Percentiles rank a stretch among this genome's conserved stretches.
These are phyloP conservation scores for Priocnemis perturbator DNA, from an alignment of 2,888 invertebrate species.

Conservation along the genomic window DNA sequence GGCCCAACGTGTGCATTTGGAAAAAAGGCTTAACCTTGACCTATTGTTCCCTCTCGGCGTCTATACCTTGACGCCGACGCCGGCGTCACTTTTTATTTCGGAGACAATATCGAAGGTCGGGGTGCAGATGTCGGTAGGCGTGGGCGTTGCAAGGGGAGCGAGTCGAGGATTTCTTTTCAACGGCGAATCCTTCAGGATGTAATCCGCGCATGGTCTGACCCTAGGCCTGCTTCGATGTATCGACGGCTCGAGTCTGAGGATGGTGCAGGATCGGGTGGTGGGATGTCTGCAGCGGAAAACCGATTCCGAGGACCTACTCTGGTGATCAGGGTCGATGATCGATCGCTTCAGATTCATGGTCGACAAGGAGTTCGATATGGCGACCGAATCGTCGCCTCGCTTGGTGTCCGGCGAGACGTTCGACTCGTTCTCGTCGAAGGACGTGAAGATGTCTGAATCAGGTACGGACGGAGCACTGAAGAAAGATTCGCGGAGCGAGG, in stretches of 20 bases:
- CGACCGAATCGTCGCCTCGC: constrained; percentile 8
- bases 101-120: constrained; percentile 67
- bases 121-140: constrained; percentile 69
- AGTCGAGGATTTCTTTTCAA: constrained; percentile 49
- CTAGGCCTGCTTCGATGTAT: constrained; percentile 57
- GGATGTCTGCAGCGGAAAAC: constrained; percentile 50
- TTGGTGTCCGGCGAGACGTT: constrained; percentile 24
- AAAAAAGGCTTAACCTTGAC: neutral
- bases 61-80: constrained; percentile 65
- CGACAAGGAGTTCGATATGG: constrained; percentile 55
- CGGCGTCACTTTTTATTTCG: constrained; percentile 63
- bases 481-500: constrained; percentile 69
- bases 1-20: neutral
- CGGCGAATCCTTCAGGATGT: constrained; percentile 51
- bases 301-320: constrained; percentile 69
- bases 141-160: constrained; percentile 65
- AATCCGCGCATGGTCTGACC: constrained; percentile 50
- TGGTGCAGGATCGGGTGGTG: constrained; percentile 51
- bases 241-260: constrained; percentile 58
- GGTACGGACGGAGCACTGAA: constrained; percentile 68
- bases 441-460: constrained; percentile 68
- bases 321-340: constrained; percentile 41
- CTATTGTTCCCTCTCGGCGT: neutral
- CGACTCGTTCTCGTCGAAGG: constrained; percentile 67
- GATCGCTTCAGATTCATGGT: constrained; percentile 62